These are phyloP conservation scores for Cygnus atratus DNA, from an alignment of 2,113 vertebrate genomes.

Conservation along the genomic window DNA sequence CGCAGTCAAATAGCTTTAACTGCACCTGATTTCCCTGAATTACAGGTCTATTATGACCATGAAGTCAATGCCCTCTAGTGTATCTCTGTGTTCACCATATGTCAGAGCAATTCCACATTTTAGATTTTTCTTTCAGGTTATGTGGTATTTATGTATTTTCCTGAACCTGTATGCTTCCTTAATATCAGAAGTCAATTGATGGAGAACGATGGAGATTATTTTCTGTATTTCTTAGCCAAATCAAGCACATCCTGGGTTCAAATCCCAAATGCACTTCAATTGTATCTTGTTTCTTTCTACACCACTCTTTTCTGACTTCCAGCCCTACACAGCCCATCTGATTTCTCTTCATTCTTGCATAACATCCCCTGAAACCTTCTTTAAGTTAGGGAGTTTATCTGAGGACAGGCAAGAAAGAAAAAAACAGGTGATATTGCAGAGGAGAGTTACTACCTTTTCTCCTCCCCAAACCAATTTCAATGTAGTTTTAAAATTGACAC, in stretches of 20 bases:
- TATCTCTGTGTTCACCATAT: background rate
- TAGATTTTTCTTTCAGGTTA: background rate
- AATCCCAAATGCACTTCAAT: background rate
- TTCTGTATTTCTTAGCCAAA: background rate
- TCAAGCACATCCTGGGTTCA: background rate
- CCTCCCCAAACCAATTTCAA: background rate
- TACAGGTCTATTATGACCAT: background rate
- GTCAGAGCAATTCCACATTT: background rate
- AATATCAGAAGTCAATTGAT: background rate
- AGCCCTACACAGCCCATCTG: background rate
- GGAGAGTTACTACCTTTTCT: background rate
- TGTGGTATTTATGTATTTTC: background rate
- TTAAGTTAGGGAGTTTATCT: background rate
- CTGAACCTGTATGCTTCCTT: background rate
- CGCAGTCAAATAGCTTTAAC: background rate
- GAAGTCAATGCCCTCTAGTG: background rate
- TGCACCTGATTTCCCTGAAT: constrained; percentile 1
- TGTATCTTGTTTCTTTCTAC: background rate
- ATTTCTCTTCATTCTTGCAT: background rate
- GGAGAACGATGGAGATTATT: background rate
- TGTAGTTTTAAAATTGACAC: background rate
- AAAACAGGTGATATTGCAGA: background rate
- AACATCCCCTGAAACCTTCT: constrained; percentile 15
- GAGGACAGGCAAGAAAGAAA: constrained; percentile 22
- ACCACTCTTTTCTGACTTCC: background rate